phyloP scores from a whole-genome alignment of 2,888 invertebrate species.

The Philonicus albiceps region DNA sequence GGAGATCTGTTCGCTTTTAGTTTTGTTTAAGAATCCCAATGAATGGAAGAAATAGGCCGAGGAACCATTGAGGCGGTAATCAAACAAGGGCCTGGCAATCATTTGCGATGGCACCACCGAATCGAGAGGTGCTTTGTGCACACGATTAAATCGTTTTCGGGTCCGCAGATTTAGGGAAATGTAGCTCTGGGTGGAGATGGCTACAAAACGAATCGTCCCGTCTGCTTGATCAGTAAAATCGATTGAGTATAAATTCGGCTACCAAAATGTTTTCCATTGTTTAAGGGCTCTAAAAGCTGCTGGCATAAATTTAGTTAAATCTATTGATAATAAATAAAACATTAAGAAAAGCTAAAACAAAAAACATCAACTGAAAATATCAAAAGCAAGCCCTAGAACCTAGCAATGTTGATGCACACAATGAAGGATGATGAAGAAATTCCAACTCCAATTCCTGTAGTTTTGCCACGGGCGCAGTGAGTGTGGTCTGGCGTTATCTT shows the following conservation, averaged over 20 bases:
- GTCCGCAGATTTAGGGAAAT: neutral
- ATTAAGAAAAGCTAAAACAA: too few relatives aligned
- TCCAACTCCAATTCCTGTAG: too few relatives aligned
- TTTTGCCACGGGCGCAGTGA: too few relatives aligned
- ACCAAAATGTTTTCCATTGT: neutral
- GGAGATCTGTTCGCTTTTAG: slow-evolving; percentile 4
- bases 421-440: too few relatives aligned
- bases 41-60: slow-evolving; percentile 15
- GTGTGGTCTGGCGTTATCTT: too few relatives aligned
- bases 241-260: neutral
- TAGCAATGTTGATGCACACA: too few relatives aligned
- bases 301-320: too few relatives aligned
- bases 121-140: neutral
- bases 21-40: slow-evolving; percentile 12
- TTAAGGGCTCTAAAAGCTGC: too few relatives aligned
- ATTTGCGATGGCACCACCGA: neutral
- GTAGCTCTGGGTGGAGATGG: neutral
- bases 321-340: too few relatives aligned
- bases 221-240: neutral
- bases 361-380: too few relatives aligned
- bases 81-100: neutral
- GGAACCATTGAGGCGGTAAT: neutral
- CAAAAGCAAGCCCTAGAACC: too few relatives aligned
- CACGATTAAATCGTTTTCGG: neutral
- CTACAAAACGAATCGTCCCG: neutral